A percentile compares a stretch with the other conserved stretches of the same genome.
Conservation (phyloP, 2,113 vertebrate genomes). For the Cyanoramphus novaezelandiae region DNA sequence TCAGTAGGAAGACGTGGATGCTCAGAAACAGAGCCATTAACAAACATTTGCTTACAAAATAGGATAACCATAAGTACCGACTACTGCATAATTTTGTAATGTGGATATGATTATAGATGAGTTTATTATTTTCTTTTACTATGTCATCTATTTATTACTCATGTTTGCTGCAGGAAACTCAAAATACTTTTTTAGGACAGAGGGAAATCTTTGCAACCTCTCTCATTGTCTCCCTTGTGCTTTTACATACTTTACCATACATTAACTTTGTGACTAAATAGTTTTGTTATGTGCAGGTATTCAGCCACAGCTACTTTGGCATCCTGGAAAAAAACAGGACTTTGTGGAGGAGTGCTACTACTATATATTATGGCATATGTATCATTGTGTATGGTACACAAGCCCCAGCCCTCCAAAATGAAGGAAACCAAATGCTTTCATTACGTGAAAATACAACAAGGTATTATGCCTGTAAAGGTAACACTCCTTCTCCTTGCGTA, state of each 20-base stretch:
- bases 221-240: neutral
- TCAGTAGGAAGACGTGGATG: neutral
- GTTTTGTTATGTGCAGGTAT: neutral
- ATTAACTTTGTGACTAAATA: neutral
- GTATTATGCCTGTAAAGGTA: neutral
- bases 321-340: neutral
- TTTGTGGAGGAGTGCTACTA: neutral
- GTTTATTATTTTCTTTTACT: neutral
- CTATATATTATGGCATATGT: neutral
- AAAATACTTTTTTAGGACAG: neutral
- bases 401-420: neutral
- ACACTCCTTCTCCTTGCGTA: neutral
- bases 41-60: constrained; percentile 16
- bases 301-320: neutral
- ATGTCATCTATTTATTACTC: neutral
- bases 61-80: neutral
- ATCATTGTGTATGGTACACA: neutral
- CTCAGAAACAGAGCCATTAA: neutral
- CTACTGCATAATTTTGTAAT: neutral
- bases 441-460: neutral
- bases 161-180: neutral
- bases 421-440: neutral
- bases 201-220: neutral
- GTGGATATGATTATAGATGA: neutral
- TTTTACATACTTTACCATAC: neutral